Evolutionary conservation across 2,113 vertebrate genomes (phyloP), one percentile per base, ranked within the genome.

Genomic region (Colossoma macropomum): DNA sequence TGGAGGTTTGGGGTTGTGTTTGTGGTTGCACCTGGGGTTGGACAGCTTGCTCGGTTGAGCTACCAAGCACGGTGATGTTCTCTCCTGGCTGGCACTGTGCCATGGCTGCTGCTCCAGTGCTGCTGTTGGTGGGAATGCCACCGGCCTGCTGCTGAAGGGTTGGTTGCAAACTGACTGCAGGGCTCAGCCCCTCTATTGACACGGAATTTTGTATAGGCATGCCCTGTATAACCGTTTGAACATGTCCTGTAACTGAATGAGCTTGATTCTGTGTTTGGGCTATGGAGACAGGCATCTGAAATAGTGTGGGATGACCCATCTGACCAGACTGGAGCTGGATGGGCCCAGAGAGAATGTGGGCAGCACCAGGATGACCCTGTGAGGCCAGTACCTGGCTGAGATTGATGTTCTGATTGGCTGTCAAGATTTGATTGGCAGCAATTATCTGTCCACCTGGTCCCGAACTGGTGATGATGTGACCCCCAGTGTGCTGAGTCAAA

Each of bases 361-460:
- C 96, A 0, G 96, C 93, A 9, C 97, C 96, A 0, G 95, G 91
- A 6, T 96, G 94, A 23, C 96, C 96, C 83, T 95, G 97, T 0
- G 97, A 96, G 0, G 96, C 90, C 80, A 98, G 83, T 41, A 98
- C 93, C 21, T 96, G 97, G 77, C 97, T 90, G 81, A 99, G 89
- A 89, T 97, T 99, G 71, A 98, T 94, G 92, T 97, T 97, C 88
- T 97, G 97, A 92, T 98, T 97, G 89, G 97, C 95, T 88, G 96
- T 95, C 86, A 98, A 94, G 86, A 98, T 97, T 62, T 95, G 97
- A 89, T 99, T 98, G 30, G 97, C 92, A 27, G 97, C 92, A 0
- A 99, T 95, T 21, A 99, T 90, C 77, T 97, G 97, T 0, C 95
- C 96, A 0, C 95, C 95, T 0, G 96, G 93, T 0, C 96, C 96